A percentile compares a stretch with the other conserved stretches of the same genome.
These are phyloP conservation scores for Tinea trinotella DNA, from an alignment of 2,888 invertebrate genomes.

Conservation along the genomic window DNA sequence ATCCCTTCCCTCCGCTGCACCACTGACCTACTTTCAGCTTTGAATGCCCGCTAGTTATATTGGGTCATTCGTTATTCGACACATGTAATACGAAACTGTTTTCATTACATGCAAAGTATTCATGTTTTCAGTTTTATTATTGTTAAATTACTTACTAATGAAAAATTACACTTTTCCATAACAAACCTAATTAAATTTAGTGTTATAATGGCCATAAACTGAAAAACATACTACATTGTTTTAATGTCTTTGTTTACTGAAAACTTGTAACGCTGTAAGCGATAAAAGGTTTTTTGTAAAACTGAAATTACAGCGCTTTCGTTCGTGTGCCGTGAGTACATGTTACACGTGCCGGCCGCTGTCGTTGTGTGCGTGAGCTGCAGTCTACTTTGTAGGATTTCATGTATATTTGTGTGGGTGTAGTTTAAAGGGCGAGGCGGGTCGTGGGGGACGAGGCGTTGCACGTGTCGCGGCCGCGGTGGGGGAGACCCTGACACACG, in stretches of 20 bases:
- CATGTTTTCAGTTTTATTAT: background rate
- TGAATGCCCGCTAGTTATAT: slow-evolving; percentile 25
- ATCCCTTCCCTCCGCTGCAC: slow-evolving; percentile 47
- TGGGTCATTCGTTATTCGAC: background rate
- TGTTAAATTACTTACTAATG: too few relatives aligned
- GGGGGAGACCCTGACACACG: slow-evolving; percentile 30
- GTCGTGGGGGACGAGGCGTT: slow-evolving; percentile 24
- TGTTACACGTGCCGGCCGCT: slow-evolving; percentile 36
- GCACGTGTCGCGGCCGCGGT: slow-evolving; percentile 30
- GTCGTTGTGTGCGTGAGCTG: slow-evolving; percentile 32
- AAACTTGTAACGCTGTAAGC: slow-evolving; percentile 1
- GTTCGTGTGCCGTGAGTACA: slow-evolving; percentile 29
- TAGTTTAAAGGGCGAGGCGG: slow-evolving; percentile 14
- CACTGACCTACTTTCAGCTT: slow-evolving; percentile 56
- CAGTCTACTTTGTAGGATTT: slow-evolving; percentile 13
- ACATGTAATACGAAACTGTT: background rate
- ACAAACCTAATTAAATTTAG: background rate
- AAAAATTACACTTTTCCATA: background rate
- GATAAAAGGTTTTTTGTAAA: background rate
- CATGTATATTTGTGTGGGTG: background rate
- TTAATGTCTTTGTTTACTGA: slow-evolving; percentile 4
- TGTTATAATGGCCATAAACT: background rate
- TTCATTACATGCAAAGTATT: background rate
- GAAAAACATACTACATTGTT: background rate
- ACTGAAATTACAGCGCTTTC: background rate